Evolutionary conservation across 2,113 vertebrate species (phyloP).

Genomic region (Xiphophorus couchianus): DNA sequence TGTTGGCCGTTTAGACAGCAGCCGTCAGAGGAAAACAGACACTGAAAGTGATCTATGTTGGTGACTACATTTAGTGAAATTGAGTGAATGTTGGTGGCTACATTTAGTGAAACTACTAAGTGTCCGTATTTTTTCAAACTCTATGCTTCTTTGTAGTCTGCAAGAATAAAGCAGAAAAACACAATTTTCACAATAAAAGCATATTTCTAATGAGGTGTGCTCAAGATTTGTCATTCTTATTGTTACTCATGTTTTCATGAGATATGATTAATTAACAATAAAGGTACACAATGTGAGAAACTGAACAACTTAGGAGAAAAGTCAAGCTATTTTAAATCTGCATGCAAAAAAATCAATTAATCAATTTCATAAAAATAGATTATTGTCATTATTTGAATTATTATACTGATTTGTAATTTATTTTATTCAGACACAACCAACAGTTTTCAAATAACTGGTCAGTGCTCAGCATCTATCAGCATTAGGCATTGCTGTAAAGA

Average conservation of each 20-base stretch:
- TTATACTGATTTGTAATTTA: not conserved
- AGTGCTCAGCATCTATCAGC: not conserved
- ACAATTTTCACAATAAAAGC: not conserved
- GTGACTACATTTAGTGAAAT: slow-evolving; percentile 62
- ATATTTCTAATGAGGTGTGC: not conserved
- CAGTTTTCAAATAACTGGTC: not conserved
- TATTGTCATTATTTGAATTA: not conserved
- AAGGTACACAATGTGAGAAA: not conserved
- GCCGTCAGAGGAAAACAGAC: slow-evolving; percentile 86
- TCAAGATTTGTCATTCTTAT: not conserved
- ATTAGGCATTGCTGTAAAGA: not conserved
- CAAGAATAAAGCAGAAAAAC: not conserved
- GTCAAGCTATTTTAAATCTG: not conserved
- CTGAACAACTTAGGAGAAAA: not conserved
- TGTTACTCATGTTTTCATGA: not conserved
- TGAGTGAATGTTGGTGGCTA: slow-evolving; percentile 58
- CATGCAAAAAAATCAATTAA: not conserved
- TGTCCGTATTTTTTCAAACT: slow-evolving; percentile 19
- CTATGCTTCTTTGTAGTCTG: not conserved
- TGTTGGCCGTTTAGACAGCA: slow-evolving; percentile 86
- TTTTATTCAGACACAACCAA: not conserved
- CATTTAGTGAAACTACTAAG: slow-evolving; percentile 48
- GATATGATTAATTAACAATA: not conserved
- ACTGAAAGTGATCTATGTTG: slow-evolving; percentile 81
- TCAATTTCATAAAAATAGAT: not conserved